Evolutionary conservation across 2,113 vertebrate genomes (phyloP).

Genomic region (Atherinomorus stipes): DNA sequence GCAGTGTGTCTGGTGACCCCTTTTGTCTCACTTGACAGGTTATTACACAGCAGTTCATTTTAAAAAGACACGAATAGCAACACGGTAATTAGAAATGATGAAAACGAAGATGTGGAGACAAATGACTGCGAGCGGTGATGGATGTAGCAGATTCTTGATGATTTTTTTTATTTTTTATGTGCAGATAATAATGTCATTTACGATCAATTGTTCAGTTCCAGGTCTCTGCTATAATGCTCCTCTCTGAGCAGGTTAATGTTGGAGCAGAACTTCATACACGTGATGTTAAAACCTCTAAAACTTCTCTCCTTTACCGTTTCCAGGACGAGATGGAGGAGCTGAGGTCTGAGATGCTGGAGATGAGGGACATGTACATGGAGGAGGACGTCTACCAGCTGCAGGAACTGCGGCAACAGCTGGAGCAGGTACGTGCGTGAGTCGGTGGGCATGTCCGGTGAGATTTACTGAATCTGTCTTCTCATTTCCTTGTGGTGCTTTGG

Average conservation of each 20-base stretch:
- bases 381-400: conserved; percentile 98
- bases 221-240: neutral
- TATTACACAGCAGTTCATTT: conserved; percentile 17
- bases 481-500: neutral
- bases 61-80: conserved; percentile 24
- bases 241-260: neutral
- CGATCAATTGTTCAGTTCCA: neutral
- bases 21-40: conserved; percentile 23
- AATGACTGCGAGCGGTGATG: neutral
- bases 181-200: conserved; percentile 3
- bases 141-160: conserved; percentile 5
- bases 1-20: conserved; percentile 14
- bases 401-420: conserved; percentile 95
- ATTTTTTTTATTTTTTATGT: neutral
- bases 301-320: neutral
- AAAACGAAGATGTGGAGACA: neutral
- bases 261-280: neutral
- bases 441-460: neutral
- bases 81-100: conserved; percentile 26
- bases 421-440: conserved; percentile 78
- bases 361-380: conserved; percentile 98
- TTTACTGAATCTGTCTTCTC: neutral
- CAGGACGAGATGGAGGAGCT: conserved; percentile 99
- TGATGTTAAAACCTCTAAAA: neutral
- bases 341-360: conserved; percentile 98